Percentiles rank a stretch among this genome's conserved stretches.
Evolutionary conservation across 2,797 vertebrate species (phyloP).

Genomic region (Coendou prehensilis): DNA sequence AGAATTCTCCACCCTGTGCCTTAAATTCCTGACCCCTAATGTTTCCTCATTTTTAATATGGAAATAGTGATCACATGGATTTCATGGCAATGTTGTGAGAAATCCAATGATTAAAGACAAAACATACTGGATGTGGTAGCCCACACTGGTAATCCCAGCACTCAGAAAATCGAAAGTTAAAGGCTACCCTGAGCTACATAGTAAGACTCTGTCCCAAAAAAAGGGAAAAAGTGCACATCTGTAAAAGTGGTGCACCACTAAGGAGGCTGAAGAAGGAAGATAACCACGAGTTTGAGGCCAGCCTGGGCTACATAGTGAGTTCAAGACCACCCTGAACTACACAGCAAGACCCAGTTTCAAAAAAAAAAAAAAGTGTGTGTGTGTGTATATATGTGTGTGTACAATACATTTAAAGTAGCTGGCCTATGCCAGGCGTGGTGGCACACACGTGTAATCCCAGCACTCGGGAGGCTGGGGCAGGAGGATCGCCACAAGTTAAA

Average conservation of each 20-base stretch:
- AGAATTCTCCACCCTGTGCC: background rate
- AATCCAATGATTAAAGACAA: constrained; percentile 4
- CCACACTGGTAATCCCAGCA: background rate
- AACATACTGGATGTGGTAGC: background rate
- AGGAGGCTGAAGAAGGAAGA: too few relatives aligned
- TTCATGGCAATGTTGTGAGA: background rate
- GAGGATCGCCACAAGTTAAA: background rate
- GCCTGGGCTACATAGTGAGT: too few relatives aligned
- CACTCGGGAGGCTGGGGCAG: background rate
- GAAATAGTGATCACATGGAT: background rate
- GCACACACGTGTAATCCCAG: background rate
- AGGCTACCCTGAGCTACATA: too few relatives aligned
- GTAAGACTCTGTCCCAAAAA: background rate
- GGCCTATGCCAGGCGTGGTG: background rate
- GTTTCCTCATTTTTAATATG: constrained; percentile 27
- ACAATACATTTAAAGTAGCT: too few relatives aligned
- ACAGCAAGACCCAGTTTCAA: too few relatives aligned
- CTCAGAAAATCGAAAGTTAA: background rate
- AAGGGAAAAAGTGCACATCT: too few relatives aligned
- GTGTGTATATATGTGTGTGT: too few relatives aligned
- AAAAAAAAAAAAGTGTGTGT: too few relatives aligned
- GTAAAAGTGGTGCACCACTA: too few relatives aligned
- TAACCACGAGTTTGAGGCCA: too few relatives aligned
- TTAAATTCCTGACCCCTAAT: constrained; percentile 51
- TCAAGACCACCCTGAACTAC: too few relatives aligned